Evolutionary conservation across 2,888 invertebrate genomes (phyloP).

Genomic region (Epistrophe eligans): DNA sequence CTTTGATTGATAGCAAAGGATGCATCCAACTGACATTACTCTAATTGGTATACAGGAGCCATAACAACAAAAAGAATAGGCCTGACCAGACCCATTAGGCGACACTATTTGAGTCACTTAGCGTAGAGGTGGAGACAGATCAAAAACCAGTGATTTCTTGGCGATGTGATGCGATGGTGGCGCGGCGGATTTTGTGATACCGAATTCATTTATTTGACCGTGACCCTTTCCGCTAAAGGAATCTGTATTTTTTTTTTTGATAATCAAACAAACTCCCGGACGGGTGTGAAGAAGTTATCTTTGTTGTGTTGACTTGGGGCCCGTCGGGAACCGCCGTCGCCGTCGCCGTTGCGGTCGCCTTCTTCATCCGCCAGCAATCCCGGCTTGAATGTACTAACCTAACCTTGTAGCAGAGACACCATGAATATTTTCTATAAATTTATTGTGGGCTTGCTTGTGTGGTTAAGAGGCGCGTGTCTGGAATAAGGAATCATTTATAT

Average conservation of each 20-base stretch:
- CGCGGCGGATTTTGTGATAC: constrained; percentile 43
- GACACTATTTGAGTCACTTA: constrained; percentile 69
- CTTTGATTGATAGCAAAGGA: constrained; percentile 71
- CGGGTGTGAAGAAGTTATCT: constrained; percentile 37
- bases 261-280: constrained; percentile 14
- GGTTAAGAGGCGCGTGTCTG: constrained; percentile 55
- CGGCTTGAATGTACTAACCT: constrained; percentile 36
- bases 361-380: constrained; percentile 52
- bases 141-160: constrained; percentile 37
- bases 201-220: constrained; percentile 52
- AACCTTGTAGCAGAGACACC: constrained; percentile 53
- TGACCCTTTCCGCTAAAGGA: constrained; percentile 72
- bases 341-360: neutral
- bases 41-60: constrained; percentile 69
- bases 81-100: constrained; percentile 56
- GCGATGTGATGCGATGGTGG: neutral
- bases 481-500: constrained; percentile 46
- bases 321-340: constrained; percentile 9
- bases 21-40: constrained; percentile 59
- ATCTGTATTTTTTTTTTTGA: constrained; percentile 27
- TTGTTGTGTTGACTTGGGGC: constrained; percentile 56
- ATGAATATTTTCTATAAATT: constrained; percentile 70
- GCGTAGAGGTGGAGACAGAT: constrained; percentile 53
- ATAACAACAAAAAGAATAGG: constrained; percentile 32
- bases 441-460: constrained; percentile 54